These are phyloP conservation scores for Lycocerus yunnanus DNA, from an alignment of 2,888 invertebrate species.

Conservation along the genomic window DNA sequence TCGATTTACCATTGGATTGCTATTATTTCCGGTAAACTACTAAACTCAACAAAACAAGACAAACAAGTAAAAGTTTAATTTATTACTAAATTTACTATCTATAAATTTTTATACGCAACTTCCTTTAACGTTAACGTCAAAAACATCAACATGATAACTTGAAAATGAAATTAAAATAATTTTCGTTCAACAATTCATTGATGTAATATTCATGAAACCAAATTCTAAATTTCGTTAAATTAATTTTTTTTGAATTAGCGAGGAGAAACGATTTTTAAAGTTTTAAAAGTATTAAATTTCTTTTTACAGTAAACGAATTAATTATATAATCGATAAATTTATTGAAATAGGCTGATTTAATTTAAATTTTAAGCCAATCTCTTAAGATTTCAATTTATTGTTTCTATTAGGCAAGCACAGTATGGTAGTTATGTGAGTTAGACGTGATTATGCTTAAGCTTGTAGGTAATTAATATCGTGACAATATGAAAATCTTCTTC, in stretches of 20 bases:
- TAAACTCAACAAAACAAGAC: neutral
- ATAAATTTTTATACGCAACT: neutral
- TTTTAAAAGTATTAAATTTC: neutral
- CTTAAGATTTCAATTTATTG: neutral
- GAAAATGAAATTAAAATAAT: neutral
- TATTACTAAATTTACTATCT: neutral
- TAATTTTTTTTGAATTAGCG: neutral
- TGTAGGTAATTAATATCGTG: neutral
- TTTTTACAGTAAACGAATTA: neutral
- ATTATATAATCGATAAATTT: neutral
- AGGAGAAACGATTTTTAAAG: neutral
- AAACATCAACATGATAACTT: neutral
- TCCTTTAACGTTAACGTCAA: neutral
- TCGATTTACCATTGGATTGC: neutral
- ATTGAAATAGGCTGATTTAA: neutral
- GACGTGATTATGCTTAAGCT: neutral
- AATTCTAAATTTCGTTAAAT: neutral
- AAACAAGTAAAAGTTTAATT: neutral
- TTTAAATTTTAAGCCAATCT: neutral
- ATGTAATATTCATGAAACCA: neutral
- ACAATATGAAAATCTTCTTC: neutral
- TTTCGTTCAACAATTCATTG: neutral
- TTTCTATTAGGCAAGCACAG: neutral
- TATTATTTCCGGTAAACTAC: neutral
- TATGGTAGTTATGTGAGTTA: neutral